Base-by-base conservation (phyloP, 2,888 invertebrate genomes). In the Netelia virgata region DNA sequence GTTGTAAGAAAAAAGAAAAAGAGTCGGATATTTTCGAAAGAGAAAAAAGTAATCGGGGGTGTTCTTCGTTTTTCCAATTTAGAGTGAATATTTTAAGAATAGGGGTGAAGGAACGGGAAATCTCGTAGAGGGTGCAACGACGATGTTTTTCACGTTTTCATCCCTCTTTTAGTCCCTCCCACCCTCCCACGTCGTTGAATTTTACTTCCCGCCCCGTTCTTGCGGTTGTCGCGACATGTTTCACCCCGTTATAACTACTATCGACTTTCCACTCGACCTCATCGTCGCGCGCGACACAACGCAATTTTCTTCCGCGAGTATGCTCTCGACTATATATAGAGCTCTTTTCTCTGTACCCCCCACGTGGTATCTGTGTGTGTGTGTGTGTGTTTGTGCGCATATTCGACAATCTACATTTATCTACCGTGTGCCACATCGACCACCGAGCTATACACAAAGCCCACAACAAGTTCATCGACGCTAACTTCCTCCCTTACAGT, bases 361-460 rank as follows among this genome's bases (percentile, higher is more conserved):
- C 8, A 57, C 57, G 41, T 28, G 28, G 6, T 28, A 28, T 74
- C 55, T 83, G 69, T 73, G 47, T 68, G 74, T 78, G 73, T 74
- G 69, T 59, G 41, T 74, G 61, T 83, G 77, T 73, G 28, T 68
- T 69, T 78, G 73, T 74, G 69, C 50, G 23, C 55, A 64, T 66
- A 73, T 69, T 83, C 83, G 83, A 74, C 78, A 70, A 83, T 83
- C 83, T 78, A 83, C 78, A 83, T 83, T 83, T 83, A 83, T 83
- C 83, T 78, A 68, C 36, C 72, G 28, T 61, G 63, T 36, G 74
- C 55, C 61, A 78, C 78, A 57, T 66, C 79, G 53, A 79, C 78
- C 73, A 78, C 78, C n/a, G 78, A 69, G 66, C 61, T 16, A n/a
- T 78, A 78, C 78, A 53, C 74, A 53, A 53, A 75, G 75, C 41